Percentiles rank a stretch among this genome's conserved stretches.
These are phyloP conservation scores for Haliclona indistincta DNA, from an alignment of 37 sponge, comb jelly and placozoan genomes.

Conservation along the genomic window DNA sequence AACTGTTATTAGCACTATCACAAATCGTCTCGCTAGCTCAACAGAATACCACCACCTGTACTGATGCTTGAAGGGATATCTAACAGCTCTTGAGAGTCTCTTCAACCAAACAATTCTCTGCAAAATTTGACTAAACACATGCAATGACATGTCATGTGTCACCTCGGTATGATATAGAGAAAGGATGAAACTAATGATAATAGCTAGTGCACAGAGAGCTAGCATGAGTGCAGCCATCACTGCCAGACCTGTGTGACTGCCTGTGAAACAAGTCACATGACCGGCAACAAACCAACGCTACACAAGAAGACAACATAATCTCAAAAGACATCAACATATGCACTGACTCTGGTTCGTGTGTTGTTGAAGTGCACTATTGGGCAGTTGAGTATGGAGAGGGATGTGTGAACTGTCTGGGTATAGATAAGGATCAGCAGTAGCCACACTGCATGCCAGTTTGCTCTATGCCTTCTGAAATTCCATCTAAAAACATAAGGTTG, in stretches of 20 bases:
- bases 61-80: slow-evolving; percentile 28
- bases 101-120: slow-evolving; percentile 14
- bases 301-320: not conserved
- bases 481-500: not conserved
- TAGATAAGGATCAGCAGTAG: slow-evolving; percentile 42
- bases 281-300: slow-evolving; percentile 69
- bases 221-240: slow-evolving; percentile 43
- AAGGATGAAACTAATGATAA: slow-evolving; percentile 10
- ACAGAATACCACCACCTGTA: slow-evolving; percentile 57
- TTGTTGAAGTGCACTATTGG: slow-evolving; percentile 23
- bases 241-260: slow-evolving; percentile 43
- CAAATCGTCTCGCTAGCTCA: slow-evolving; percentile 58
- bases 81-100: not conserved
- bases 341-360: no score
- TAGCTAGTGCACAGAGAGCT: slow-evolving; percentile 10
- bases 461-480: not conserved
- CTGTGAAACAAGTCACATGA: slow-evolving; percentile 52
- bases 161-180: slow-evolving; percentile 6
- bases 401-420: slow-evolving; percentile 55
- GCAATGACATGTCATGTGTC: not conserved
- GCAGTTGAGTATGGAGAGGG: slow-evolving; percentile 66
- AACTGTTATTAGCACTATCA: slow-evolving; percentile 45
- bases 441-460: slow-evolving; percentile 54
- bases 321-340: no score
- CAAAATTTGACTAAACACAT: not conserved